Percentiles rank a stretch among this genome's conserved stretches.
Evolutionary conservation across 2,113 vertebrate species (phyloP).

Genomic region (Equus przewalskii): DNA sequence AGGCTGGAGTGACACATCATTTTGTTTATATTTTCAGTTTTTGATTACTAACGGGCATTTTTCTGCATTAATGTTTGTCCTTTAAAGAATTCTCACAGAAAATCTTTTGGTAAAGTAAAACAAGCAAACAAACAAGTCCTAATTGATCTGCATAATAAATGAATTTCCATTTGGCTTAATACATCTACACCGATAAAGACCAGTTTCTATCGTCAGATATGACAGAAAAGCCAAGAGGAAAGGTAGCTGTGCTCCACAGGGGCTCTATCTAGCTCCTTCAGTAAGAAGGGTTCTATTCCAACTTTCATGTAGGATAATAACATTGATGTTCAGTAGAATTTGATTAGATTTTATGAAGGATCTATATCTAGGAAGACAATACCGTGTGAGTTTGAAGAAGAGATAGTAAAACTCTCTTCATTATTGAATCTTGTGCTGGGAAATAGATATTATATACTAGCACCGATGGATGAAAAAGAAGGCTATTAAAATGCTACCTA

Average conservation of each 20-base stretch:
- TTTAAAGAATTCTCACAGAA: not conserved
- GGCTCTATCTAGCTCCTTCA: not conserved
- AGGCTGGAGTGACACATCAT: not conserved
- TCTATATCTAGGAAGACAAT: not conserved
- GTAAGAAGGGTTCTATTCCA: not conserved
- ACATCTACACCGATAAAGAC: too few species aligned
- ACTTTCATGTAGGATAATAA: not conserved
- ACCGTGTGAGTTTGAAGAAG: not conserved
- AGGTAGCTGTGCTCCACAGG: not conserved
- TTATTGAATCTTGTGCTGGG: slow-evolving; percentile 30
- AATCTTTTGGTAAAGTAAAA: not conserved
- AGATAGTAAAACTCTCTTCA: not conserved
- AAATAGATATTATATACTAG: not conserved
- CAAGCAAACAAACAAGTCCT: not conserved
- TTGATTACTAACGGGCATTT: not conserved
- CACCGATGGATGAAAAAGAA: not conserved
- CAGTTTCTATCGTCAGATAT: not conserved
- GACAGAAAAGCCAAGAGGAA: not conserved
- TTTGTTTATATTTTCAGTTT: slow-evolving; percentile 25
- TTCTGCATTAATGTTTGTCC: not conserved
- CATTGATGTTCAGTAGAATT: not conserved
- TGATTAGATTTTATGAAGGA: slow-evolving; percentile 8
- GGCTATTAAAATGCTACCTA: not conserved
- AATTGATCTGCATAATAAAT: not conserved
- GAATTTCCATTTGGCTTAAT: not conserved